Percentiles rank a stretch among this genome's conserved stretches.
Conservation (phyloP, 1,140 invertebrate genomes). For the Drosophila nannoptera region DNA sequence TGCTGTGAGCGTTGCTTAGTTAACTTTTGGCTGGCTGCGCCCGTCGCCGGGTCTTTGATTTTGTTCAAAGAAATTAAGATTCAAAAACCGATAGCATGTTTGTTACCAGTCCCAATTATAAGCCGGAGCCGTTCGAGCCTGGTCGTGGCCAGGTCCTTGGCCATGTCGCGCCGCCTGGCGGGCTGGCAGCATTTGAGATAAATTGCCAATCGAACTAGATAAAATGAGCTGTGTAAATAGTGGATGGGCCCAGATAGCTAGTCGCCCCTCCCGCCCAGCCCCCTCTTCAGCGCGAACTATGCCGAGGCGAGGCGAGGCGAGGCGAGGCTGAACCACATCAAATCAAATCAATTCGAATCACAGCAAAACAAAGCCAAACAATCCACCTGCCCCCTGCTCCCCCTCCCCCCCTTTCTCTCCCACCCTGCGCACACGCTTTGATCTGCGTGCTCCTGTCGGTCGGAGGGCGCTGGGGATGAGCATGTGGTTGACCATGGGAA, state of each 20-base stretch:
- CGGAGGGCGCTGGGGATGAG: constrained; percentile 6
- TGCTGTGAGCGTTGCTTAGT: constrained; percentile 38
- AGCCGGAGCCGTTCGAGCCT: constrained; percentile 7
- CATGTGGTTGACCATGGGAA: constrained; percentile 1
- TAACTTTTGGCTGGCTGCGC: constrained; percentile 59
- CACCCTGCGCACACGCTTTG: constrained; percentile 27
- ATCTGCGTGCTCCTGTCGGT: constrained; percentile 46
- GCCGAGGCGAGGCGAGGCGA: background rate
- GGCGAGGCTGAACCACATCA: constrained; percentile 6
- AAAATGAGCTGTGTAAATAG: constrained; percentile 75
- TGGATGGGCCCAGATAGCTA: constrained; percentile 69
- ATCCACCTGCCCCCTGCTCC: constrained; percentile 6
- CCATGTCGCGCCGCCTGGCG: constrained; percentile 9
- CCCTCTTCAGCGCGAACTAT: constrained; percentile 11
- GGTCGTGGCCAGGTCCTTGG: background rate
- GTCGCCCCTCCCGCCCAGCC: constrained; percentile 22
- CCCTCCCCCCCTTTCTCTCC: background rate
- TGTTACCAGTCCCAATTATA: constrained; percentile 56
- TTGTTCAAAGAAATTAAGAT: constrained; percentile 70
- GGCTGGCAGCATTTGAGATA: constrained; percentile 57
- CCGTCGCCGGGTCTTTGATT: constrained; percentile 41
- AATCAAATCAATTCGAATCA: constrained; percentile 41
- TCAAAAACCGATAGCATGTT: constrained; percentile 67
- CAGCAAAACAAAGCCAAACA: constrained; percentile 34
- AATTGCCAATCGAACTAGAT: constrained; percentile 77